A percentile compares a stretch with the other conserved stretches of the same genome.
phyloP scores from a whole-genome alignment of 35 echinoderm and acorn worm species.

The Lytechinus pictus region DNA sequence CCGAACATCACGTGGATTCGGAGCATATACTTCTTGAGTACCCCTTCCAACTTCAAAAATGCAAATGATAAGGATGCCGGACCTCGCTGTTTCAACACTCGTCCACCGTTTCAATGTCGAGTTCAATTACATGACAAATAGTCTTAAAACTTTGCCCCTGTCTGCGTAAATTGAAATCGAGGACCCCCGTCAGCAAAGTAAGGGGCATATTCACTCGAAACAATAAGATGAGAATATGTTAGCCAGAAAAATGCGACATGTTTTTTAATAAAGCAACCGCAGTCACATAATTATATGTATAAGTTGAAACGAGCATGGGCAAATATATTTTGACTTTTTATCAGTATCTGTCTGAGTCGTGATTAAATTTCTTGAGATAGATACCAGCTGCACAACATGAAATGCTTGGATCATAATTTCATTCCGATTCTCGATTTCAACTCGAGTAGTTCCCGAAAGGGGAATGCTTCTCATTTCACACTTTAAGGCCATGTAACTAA shows the following conservation, averaged over 20 bases:
- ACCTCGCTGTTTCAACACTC: constrained; percentile 22
- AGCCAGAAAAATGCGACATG: neutral
- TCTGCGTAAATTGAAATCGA: neutral
- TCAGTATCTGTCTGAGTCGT: neutral
- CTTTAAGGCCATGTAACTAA: too few species aligned
- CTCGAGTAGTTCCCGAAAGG: too few species aligned
- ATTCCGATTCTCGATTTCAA: too few species aligned
- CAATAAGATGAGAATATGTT: neutral
- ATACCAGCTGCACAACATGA: neutral
- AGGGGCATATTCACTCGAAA: neutral
- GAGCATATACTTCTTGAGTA: neutral
- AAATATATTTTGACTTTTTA: neutral
- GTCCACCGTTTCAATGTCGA: constrained; percentile 12
- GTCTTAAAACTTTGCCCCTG: neutral
- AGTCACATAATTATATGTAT: neutral
- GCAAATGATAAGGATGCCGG: neutral
- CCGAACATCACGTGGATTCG: neutral
- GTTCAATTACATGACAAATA: constrained; percentile 27
- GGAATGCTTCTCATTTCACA: too few species aligned
- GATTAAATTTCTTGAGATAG: neutral
- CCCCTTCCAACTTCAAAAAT: neutral
- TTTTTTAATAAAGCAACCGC: neutral
- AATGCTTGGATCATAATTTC: neutral
- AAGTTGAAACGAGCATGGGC: neutral
- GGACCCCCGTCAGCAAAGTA: neutral